Conservation (phyloP, 2,888 invertebrate genomes). For the Brachyptera risi region DNA sequence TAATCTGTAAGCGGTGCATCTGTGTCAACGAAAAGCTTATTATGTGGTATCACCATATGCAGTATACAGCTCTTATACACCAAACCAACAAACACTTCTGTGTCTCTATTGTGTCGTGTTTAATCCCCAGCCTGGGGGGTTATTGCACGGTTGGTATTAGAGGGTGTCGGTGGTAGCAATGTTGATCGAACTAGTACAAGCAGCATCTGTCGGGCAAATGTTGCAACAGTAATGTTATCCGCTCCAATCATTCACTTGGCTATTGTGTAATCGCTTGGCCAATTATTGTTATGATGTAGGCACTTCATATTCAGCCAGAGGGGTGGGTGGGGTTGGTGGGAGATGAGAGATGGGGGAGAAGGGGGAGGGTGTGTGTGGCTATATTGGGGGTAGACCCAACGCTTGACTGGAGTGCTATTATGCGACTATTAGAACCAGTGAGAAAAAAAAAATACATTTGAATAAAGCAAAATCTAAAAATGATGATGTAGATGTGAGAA, state of each 20-base stretch:
- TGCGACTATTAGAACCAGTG: too few relatives aligned
- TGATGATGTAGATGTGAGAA: too few relatives aligned
- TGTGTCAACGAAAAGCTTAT: too few relatives aligned
- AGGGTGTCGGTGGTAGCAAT: not conserved
- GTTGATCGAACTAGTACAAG: not conserved
- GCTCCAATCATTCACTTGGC: not conserved
- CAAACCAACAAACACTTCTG: slow-evolving; percentile 5
- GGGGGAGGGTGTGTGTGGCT: too few relatives aligned
- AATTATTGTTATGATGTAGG: slow-evolving; percentile 1
- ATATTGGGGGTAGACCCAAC: too few relatives aligned
- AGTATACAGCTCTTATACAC: too few relatives aligned
- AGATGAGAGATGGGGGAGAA: not conserved
- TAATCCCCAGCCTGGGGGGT: not conserved
- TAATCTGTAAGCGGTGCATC: too few relatives aligned
- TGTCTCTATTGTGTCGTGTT: not conserved
- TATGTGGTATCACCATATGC: slow-evolving; percentile 7
- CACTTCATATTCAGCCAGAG: not conserved
- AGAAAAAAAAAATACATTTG: too few relatives aligned
- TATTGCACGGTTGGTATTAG: not conserved
- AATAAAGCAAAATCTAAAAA: too few relatives aligned
- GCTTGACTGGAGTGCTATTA: not conserved
- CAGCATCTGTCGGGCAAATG: slow-evolving; percentile 18
- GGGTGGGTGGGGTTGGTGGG: not conserved
- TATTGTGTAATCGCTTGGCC: slow-evolving; percentile 3
- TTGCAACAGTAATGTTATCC: slow-evolving; percentile 18